Evolutionary conservation across 2,888 invertebrate species (phyloP).

Genomic region (Ornithoptera alexandrae): DNA sequence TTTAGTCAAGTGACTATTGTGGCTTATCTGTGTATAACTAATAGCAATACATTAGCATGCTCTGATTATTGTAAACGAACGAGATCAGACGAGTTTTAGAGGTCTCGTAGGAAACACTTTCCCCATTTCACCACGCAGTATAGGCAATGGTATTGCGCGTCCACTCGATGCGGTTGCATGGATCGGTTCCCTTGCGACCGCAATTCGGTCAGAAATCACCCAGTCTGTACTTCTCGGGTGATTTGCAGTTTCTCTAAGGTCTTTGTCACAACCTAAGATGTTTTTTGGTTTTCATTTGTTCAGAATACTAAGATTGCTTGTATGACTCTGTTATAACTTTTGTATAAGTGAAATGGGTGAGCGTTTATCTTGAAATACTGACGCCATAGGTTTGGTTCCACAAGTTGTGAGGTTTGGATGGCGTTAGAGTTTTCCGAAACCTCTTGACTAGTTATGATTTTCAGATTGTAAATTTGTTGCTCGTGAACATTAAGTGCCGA

Average conservation of each 20-base stretch:
- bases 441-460: no score
- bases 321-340: no score
- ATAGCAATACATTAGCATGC: conserved; percentile 6
- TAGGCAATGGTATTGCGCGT: conserved; percentile 43
- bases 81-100: conserved; percentile 3
- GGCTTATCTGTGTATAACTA: not conserved
- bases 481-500: no score
- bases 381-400: no score
- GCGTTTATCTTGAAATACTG: no score
- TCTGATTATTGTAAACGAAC: conserved; percentile 7
- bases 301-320: not conserved
- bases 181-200: conserved; percentile 64
- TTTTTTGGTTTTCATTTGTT: not conserved
- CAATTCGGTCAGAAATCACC: conserved; percentile 55
- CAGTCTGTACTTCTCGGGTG: conserved; percentile 33
- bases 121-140: conserved; percentile 45
- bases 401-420: no score
- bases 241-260: conserved; percentile 20
- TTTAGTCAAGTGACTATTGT: not conserved
- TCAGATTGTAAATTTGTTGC: no score
- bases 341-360: no score
- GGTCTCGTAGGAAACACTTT: conserved; percentile 48
- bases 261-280: not conserved
- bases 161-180: conserved; percentile 57
- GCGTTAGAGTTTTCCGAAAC: no score